Percentiles rank a stretch among this genome's conserved stretches.
phyloP scores from a whole-genome alignment of 2,113 vertebrate genomes.

The Speoplatyrhinus poulsoni region DNA sequence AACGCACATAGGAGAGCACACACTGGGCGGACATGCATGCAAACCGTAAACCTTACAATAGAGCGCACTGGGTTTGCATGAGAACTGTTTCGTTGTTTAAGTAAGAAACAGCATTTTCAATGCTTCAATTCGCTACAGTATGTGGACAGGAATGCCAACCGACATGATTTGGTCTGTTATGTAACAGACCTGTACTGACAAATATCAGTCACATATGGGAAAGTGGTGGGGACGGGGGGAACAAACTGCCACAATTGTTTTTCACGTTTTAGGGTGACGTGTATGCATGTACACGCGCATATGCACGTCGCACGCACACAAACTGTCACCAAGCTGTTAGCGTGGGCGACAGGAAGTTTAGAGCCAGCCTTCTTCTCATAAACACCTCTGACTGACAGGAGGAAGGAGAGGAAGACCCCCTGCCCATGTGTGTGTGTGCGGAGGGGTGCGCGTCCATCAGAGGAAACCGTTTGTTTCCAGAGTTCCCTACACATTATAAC shows the following conservation, averaged over 20 bases:
- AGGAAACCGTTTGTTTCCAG: slow-evolving; percentile 22
- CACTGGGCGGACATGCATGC: neutral
- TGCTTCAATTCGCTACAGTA: no score
- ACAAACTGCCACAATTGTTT: no score
- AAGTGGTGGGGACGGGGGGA: no score
- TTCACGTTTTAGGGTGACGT: no score
- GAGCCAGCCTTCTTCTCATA: slow-evolving; percentile 41
- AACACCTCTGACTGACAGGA: slow-evolving; percentile 44
- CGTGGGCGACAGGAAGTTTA: slow-evolving; percentile 34
- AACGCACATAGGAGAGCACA: slow-evolving; percentile 5
- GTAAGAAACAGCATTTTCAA: no score
- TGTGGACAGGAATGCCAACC: no score
- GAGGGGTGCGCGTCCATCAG: neutral
- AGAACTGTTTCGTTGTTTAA: no score
- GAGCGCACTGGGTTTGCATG: neutral
- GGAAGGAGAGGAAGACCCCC: slow-evolving; percentile 30
- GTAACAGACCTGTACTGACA: no score
- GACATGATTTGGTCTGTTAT: no score
- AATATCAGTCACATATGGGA: no score
- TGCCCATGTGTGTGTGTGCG: neutral
- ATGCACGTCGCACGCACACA: neutral
- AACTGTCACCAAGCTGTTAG: neutral
- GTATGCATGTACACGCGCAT: slow-evolving; percentile 5
- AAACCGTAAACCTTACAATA: neutral
- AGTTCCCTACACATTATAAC: slow-evolving; percentile 17